Percentiles rank a stretch among this genome's conserved stretches.
These are phyloP conservation scores for Scaptomyza caliginosa DNA, from an alignment of 2,888 invertebrate species.

Conservation along the genomic window DNA sequence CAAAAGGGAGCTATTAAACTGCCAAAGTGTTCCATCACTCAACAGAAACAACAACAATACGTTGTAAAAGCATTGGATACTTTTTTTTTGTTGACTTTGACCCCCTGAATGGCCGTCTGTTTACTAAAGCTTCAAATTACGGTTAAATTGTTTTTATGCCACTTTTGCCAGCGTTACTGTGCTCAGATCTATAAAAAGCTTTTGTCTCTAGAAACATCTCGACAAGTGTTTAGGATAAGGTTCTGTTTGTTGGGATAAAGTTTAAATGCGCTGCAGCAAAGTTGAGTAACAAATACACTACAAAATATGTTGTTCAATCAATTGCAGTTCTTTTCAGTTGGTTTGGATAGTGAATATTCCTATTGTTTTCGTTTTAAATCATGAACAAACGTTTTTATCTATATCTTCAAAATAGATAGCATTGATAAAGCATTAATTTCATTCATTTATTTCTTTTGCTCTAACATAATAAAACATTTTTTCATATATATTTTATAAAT, in stretches of 20 bases:
- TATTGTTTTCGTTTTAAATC: too few relatives aligned
- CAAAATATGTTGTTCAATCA: too few relatives aligned
- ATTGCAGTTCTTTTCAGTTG: too few relatives aligned
- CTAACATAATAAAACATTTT: not conserved
- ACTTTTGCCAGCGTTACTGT: conserved; percentile 33
- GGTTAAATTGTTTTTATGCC: conserved; percentile 74
- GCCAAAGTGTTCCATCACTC: conserved; percentile 69
- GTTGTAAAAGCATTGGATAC: conserved; percentile 11
- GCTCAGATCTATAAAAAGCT: conserved; percentile 49
- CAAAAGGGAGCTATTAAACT: conserved; percentile 59
- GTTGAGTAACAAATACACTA: not conserved
- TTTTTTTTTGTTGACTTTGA: conserved; percentile 39
- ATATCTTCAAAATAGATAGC: too few relatives aligned
- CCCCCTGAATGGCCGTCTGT: conserved; percentile 40
- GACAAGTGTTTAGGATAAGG: not conserved
- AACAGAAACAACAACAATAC: conserved; percentile 27
- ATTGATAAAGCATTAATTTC: too few relatives aligned
- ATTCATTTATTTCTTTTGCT: not conserved
- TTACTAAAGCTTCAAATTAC: conserved; percentile 74
- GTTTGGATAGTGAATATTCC: too few relatives aligned
- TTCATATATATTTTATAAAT: not conserved
- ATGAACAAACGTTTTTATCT: too few relatives aligned
- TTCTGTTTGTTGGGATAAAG: conserved; percentile 10
- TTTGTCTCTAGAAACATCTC: conserved; percentile 26
- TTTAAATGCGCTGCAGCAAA: conserved; percentile 9